Percentiles rank a stretch among this genome's conserved stretches.
Conservation (phyloP, 2,113 vertebrate species). For the Salvator merianae region DNA sequence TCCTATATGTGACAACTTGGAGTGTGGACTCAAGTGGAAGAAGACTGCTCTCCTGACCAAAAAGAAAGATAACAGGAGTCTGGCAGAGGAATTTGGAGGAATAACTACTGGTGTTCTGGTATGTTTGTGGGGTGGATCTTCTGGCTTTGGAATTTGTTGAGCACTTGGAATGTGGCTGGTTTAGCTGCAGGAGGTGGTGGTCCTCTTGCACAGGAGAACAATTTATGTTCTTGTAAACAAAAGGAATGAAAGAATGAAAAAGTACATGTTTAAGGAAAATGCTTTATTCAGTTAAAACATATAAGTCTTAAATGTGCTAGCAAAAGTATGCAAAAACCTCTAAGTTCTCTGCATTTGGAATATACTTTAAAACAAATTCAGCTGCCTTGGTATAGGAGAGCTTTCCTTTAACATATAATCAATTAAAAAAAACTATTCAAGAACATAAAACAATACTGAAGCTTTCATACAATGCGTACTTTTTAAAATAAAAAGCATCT, state of each 20-base stretch:
- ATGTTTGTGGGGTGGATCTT: no score
- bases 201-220: no score
- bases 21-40: no score
- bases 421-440: slow-evolving; percentile 23
- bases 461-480: neutral
- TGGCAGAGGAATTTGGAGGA: no score
- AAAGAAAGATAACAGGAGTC: no score
- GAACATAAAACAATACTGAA: neutral
- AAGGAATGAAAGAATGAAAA: neutral
- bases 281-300: slow-evolving; percentile 45
- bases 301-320: slow-evolving; percentile 41
- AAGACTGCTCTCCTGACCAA: no score
- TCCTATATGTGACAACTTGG: no score
- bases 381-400: slow-evolving; percentile 34
- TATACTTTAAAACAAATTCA: neutral
- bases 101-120: no score
- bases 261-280: neutral
- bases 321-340: neutral
- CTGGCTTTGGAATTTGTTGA: no score
- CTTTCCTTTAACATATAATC: slow-evolving; percentile 12
- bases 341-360: neutral
- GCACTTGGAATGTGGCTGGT: no score
- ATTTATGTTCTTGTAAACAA: neutral
- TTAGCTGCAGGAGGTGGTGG: no score
- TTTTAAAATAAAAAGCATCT: slow-evolving; percentile 16